Evolutionary conservation across 2,113 vertebrate species (phyloP).

Genomic region (Prolemur simus): DNA sequence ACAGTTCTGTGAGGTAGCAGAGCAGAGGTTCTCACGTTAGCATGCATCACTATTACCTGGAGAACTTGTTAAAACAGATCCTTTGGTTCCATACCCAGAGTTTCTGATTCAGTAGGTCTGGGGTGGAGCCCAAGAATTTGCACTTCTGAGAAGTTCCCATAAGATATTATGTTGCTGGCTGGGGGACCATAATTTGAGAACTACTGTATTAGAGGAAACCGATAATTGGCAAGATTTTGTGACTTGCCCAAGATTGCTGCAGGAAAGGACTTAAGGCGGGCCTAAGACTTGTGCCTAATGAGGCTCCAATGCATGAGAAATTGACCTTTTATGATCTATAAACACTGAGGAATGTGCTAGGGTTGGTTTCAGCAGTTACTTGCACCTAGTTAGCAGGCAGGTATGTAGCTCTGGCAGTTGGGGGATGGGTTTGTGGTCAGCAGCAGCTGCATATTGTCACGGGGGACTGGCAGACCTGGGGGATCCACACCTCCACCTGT

Average conservation of each 20-base stretch:
- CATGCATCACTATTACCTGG: not conserved
- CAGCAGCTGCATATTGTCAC: not conserved
- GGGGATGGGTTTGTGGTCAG: not conserved
- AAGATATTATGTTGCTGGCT: not conserved
- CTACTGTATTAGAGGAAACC: not conserved
- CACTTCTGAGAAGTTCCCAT: not conserved
- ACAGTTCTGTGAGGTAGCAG: not conserved
- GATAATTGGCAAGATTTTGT: not conserved
- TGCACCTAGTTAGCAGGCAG: not conserved
- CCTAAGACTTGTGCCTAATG: not conserved
- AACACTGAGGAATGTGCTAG: not conserved
- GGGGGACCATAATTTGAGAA: not conserved
- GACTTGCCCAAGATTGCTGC: not conserved
- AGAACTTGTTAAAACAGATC: conserved; percentile 16
- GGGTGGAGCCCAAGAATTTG: not conserved
- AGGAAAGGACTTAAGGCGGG: not conserved
- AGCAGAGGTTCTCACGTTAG: not conserved
- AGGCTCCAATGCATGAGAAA: not conserved
- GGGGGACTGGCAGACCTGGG: not conserved
- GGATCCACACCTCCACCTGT: not conserved
- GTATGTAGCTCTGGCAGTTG: not conserved
- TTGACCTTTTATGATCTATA: conserved; percentile 8
- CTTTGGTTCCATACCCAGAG: not conserved
- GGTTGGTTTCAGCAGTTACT: not conserved
- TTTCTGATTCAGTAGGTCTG: not conserved